These are phyloP conservation scores for Eucriotettix oculatus DNA, from an alignment of 2,888 invertebrate genomes.

Conservation along the genomic window DNA sequence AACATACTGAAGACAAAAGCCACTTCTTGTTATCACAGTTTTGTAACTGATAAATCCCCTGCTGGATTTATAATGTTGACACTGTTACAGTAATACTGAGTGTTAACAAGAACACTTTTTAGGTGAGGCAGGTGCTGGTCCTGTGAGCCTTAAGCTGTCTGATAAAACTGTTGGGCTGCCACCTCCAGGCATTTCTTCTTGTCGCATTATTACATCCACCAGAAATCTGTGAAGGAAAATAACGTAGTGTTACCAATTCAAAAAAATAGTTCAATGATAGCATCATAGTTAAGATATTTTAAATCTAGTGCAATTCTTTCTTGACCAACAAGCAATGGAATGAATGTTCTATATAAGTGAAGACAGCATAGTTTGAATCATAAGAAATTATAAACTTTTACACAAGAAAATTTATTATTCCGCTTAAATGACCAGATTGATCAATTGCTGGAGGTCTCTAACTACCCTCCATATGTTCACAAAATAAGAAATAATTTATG, in stretches of 20 bases:
- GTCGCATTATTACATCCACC: constrained; percentile 24
- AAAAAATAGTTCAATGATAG: neutral
- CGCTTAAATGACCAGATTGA: too few relatives aligned
- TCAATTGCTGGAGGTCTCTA: too few relatives aligned
- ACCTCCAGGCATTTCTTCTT: constrained; percentile 17
- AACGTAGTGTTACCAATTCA: neutral
- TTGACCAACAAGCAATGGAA: neutral
- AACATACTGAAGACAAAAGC: too few relatives aligned
- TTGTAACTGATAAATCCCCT: too few relatives aligned
- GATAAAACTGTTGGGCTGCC: constrained; percentile 1
- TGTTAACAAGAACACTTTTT: constrained; percentile 10
- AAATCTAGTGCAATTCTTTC: neutral
- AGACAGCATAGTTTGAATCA: too few relatives aligned
- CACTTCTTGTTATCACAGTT: too few relatives aligned
- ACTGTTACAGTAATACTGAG: too few relatives aligned
- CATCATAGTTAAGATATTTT: neutral
- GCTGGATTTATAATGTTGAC: too few relatives aligned
- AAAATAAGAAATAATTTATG: too few relatives aligned
- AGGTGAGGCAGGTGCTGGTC: constrained; percentile 5
- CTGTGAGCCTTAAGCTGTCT: constrained; percentile 11
- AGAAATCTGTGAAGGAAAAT: constrained; percentile 20
- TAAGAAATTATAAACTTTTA: too few relatives aligned
- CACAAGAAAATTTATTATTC: too few relatives aligned
- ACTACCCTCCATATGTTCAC: too few relatives aligned
- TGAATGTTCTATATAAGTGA: neutral